A percentile compares a stretch with the other conserved stretches of the same genome.
Evolutionary conservation across 2,888 invertebrate genomes (phyloP).

Genomic region (Dicyrtomina minuta): DNA sequence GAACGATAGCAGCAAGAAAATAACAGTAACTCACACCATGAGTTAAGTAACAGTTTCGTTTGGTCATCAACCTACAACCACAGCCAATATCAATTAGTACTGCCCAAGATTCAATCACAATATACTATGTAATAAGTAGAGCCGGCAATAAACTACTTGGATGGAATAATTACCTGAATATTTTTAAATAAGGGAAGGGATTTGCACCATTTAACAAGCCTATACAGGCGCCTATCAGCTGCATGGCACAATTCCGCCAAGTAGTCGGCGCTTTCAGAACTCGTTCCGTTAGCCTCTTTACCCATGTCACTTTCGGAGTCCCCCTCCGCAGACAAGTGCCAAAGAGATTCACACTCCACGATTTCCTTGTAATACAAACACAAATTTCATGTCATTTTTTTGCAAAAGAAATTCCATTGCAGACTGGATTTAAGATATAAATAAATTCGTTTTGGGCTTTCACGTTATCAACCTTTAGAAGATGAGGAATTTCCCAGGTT

Average conservation of each 20-base stretch:
- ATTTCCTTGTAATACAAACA: slow-evolving; percentile 68
- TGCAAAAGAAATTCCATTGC: not conserved
- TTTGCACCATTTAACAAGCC: slow-evolving; percentile 98
- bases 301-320: slow-evolving; percentile 57
- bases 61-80: slow-evolving; percentile 90
- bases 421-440: not conserved
- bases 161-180: slow-evolving; percentile 69
- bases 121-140: not conserved
- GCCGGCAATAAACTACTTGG: not conserved
- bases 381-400: slow-evolving; percentile 30
- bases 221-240: slow-evolving; percentile 91
- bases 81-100: not conserved
- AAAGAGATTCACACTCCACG: slow-evolving; percentile 92
- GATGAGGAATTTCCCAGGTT: slow-evolving; percentile 53
- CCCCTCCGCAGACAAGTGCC: slow-evolving; percentile 89
- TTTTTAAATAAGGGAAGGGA: slow-evolving; percentile 94
- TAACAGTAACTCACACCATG: slow-evolving; percentile 91
- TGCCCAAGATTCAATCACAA: not conserved
- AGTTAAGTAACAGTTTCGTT: slow-evolving; percentile 92
- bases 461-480: slow-evolving; percentile 51
- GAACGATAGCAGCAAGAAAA: slow-evolving; percentile 91
- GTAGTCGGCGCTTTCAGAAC: slow-evolving; percentile 72
- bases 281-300: slow-evolving; percentile 56
- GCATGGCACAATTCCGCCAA: slow-evolving; percentile 88
- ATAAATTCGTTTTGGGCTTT: no score